Evolutionary conservation across 2,888 invertebrate genomes (phyloP).

Genomic region (Allolobophora icterica): DNA sequence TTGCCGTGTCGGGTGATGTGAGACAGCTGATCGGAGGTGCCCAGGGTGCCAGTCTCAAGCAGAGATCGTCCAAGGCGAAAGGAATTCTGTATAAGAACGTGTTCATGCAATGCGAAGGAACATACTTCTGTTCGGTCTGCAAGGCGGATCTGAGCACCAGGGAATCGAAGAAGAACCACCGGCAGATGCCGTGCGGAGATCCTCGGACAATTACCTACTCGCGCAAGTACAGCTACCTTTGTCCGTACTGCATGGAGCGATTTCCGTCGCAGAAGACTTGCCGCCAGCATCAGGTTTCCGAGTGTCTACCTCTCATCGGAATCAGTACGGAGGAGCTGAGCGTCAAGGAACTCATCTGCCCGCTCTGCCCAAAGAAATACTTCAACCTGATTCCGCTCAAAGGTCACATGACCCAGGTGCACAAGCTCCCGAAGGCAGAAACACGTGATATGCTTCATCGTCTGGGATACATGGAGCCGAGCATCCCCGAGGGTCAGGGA

Average conservation of each 20-base stretch:
- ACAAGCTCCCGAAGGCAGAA: constrained; percentile 40
- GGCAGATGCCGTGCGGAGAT: constrained; percentile 41
- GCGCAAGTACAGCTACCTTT: constrained; percentile 44
- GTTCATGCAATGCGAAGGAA: constrained; percentile 45
- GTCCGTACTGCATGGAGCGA: constrained; percentile 45
- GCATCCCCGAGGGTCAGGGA: background rate
- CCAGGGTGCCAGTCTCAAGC: background rate
- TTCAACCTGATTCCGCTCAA: constrained; percentile 43
- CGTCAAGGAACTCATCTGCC: constrained; percentile 40
- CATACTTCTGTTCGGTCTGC: constrained; percentile 42
- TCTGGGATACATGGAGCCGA: constrained; percentile 39
- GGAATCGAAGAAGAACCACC: constrained; percentile 40
- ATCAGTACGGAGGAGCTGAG: constrained; percentile 44
- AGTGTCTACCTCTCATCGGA: constrained; percentile 44
- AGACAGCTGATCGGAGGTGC: constrained; percentile 12
- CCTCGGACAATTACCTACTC: constrained; percentile 42
- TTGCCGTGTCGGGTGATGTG: background rate
- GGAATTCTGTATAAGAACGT: constrained; percentile 44
- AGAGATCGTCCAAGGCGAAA: constrained; percentile 25
- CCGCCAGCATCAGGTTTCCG: constrained; percentile 44
- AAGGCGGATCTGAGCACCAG: constrained; percentile 38
- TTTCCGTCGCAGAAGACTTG: constrained; percentile 47
- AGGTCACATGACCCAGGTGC: constrained; percentile 45
- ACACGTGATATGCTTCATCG: constrained; percentile 40
- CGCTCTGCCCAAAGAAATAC: constrained; percentile 44